Evolutionary conservation across 2,113 vertebrate species (phyloP), one percentile per base, ranked within the genome.

Genomic region (Pteropus alecto): DNA sequence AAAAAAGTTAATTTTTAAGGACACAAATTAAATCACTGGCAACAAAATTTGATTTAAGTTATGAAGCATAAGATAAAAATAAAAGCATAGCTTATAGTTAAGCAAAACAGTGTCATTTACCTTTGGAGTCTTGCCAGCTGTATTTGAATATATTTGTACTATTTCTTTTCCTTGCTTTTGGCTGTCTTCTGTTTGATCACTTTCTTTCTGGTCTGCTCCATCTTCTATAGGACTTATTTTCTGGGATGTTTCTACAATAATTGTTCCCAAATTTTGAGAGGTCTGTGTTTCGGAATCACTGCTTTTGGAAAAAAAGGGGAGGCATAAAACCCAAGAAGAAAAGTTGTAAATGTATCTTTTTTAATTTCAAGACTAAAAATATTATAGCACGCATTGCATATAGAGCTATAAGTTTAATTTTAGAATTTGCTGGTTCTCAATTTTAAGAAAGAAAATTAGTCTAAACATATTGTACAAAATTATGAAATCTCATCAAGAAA

Each of bases 201-300:
- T 97, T 84, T 94, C 93, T 61, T 97, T 94, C 70, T 98, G 94
- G 56, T 98, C 96, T 96, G 38, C 93, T 97, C 82, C 89, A 22
- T 95, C 96, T 96, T 95, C 74, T 77, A 91, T 22, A 71, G 93
- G 94, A 96, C 90, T 95, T 96, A 90, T 92, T 86, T 97, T 97
- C 77, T 96, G 92, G 18, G 92, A 90, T 89, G 97, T 97, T 97
- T 98, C 98, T 92, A 97, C 74, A 97, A 97, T 96, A 71, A 98
- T 60, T 61, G 76, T 97, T 95, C 96, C 97, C 90, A 98, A 95
- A 96, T 94, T 98, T 96, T 97, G 96, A 96, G 96, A 97, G 83
- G 41, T 4, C 91, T 96, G 94, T 94, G 91, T 93, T 98, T 98
- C 98, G 96, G 95, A 96, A 94, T 98, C 98, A 98, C 98, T 98